A percentile compares a stretch with the other conserved stretches of the same genome.
Conservation (phyloP, 1,140 invertebrate genomes). For the Drosophila subobscura region DNA sequence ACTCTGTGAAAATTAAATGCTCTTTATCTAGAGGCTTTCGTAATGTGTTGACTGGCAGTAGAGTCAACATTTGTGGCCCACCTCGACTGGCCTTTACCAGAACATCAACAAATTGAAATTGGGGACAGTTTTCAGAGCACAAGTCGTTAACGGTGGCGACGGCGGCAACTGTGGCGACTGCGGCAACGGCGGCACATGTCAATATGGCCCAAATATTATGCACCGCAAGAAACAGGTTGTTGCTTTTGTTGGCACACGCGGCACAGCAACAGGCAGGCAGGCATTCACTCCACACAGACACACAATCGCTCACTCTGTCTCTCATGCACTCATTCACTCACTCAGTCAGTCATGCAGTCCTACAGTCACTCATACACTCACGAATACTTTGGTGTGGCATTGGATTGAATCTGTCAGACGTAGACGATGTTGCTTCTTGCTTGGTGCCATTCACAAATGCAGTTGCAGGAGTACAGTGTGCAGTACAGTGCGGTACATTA, state of each 20-base stretch:
- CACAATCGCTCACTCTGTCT: constrained; percentile 16
- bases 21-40: constrained; percentile 49
- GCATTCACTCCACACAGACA: constrained; percentile 44
- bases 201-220: constrained; percentile 72
- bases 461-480: constrained; percentile 8
- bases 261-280: constrained; percentile 16
- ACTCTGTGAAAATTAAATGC: constrained; percentile 18
- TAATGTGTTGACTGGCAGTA: constrained; percentile 38
- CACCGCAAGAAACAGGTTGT: constrained; percentile 72
- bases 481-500: no score
- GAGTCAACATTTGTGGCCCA: constrained; percentile 46
- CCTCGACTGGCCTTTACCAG: constrained; percentile 59
- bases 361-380: constrained; percentile 11
- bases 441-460: constrained; percentile 56
- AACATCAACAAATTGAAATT: constrained; percentile 36
- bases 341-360: not conserved
- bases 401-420: constrained; percentile 22
- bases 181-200: constrained; percentile 60
- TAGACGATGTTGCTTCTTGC: constrained; percentile 21
- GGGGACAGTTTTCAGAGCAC: constrained; percentile 50
- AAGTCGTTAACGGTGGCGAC: constrained; percentile 48
- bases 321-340: constrained; percentile 14
- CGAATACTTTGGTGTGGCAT: constrained; percentile 15
- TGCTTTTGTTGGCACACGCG: constrained; percentile 19
- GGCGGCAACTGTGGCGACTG: constrained; percentile 3